A percentile compares a stretch with the other conserved stretches of the same genome.
Evolutionary conservation across 2,888 invertebrate genomes (phyloP).

Genomic region (Thymelicus sylvestris): DNA sequence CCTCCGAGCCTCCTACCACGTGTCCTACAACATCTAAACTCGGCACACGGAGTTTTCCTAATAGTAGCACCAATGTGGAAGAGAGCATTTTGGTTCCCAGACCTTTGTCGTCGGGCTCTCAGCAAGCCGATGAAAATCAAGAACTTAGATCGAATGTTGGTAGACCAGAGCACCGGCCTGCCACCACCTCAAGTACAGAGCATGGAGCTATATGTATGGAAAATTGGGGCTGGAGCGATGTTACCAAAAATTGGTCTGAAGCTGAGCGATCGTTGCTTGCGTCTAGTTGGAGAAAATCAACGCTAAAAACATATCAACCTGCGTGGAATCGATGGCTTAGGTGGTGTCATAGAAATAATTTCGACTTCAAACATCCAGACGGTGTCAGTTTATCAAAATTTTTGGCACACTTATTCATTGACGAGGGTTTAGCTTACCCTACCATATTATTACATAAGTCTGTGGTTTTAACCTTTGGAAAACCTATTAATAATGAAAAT

Average conservation of each 20-base stretch:
- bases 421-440: slow-evolving; percentile 20
- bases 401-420: slow-evolving; percentile 29
- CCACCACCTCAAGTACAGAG: slow-evolving; percentile 38
- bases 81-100: slow-evolving; percentile 47
- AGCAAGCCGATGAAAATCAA: slow-evolving; percentile 32
- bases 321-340: slow-evolving; percentile 14
- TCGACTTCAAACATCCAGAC: slow-evolving; percentile 2
- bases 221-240: slow-evolving; percentile 38
- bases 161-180: slow-evolving; percentile 35
- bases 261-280: slow-evolving; percentile 1
- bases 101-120: slow-evolving; percentile 41
- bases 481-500: slow-evolving; percentile 8
- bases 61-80: slow-evolving; percentile 45
- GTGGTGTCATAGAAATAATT: slow-evolving; percentile 4
- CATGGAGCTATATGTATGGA: slow-evolving; percentile 40
- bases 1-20: slow-evolving; percentile 35
- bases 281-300: slow-evolving; percentile 14
- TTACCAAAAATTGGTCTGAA: slow-evolving; percentile 28
- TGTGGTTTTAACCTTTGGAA: slow-evolving; percentile 33
- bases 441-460: slow-evolving; percentile 38
- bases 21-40: slow-evolving; percentile 40
- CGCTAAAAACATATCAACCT: slow-evolving; percentile 12
- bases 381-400: slow-evolving; percentile 18
- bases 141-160: slow-evolving; percentile 32
- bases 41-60: slow-evolving; percentile 36